Percentiles rank a stretch among this genome's conserved stretches.
These are phyloP conservation scores for Cantharis rustica DNA, from an alignment of 2,888 invertebrate species.

Conservation along the genomic window DNA sequence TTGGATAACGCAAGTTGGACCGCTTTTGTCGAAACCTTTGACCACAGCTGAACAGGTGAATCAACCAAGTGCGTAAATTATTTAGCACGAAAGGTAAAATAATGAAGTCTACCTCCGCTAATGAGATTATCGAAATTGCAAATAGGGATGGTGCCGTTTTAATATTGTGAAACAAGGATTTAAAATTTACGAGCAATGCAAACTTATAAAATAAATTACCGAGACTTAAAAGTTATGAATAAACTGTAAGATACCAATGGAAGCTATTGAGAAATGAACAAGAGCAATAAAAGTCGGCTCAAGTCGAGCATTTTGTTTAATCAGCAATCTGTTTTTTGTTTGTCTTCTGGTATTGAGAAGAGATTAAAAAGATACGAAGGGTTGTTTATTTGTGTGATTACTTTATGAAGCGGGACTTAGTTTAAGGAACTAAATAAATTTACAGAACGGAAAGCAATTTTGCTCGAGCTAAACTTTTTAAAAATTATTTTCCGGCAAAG, in stretches of 20 bases:
- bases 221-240: not conserved
- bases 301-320: slow-evolving; percentile 29
- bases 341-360: slow-evolving; percentile 28
- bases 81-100: slow-evolving; percentile 36
- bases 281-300: slow-evolving; percentile 26
- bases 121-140: not conserved
- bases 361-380: slow-evolving; percentile 20
- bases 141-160: not conserved
- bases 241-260: slow-evolving; percentile 9
- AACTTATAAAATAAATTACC: not conserved
- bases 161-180: not conserved
- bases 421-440: not conserved
- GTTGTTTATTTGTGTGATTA: slow-evolving; percentile 14
- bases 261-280: slow-evolving; percentile 26
- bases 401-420: not conserved
- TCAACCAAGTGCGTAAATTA: slow-evolving; percentile 47
- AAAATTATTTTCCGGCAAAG: not conserved
- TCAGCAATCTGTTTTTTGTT: slow-evolving; percentile 27
- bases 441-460: not conserved
- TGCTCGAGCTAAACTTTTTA: not conserved
- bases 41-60: slow-evolving; percentile 33
- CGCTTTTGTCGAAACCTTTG: slow-evolving; percentile 25
- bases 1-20: slow-evolving; percentile 22
- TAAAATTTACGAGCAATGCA: not conserved
- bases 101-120: not conserved